Evolutionary conservation across 2,888 invertebrate species (phyloP).

Genomic region (Scotopteryx bipunctaria): DNA sequence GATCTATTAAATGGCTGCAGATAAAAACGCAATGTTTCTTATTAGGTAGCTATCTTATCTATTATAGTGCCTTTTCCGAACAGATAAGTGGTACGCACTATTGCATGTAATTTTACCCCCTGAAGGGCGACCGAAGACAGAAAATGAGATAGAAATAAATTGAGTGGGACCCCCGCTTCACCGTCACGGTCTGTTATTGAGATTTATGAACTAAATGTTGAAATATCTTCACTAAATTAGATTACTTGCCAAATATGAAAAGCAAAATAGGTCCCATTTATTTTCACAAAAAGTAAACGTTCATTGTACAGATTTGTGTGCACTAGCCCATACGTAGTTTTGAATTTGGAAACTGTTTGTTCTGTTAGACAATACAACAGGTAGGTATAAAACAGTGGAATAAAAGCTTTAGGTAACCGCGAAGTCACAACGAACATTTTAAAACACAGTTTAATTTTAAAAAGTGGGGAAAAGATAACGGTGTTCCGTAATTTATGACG

Average conservation of each 20-base stretch:
- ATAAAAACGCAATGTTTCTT: slow-evolving; percentile 8
- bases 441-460: slow-evolving; percentile 61
- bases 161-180: slow-evolving; percentile 52
- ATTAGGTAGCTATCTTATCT: slow-evolving; percentile 15
- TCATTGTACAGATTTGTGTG: neutral
- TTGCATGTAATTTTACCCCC: slow-evolving; percentile 64
- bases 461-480: slow-evolving; percentile 66
- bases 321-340: too few relatives aligned
- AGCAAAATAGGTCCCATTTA: slow-evolving; percentile 8
- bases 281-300: slow-evolving; percentile 11
- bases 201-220: slow-evolving; percentile 13
- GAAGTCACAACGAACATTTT: slow-evolving; percentile 44
- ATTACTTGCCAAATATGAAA: slow-evolving; percentile 30
- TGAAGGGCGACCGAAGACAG: slow-evolving; percentile 62
- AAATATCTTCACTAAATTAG: slow-evolving; percentile 27
- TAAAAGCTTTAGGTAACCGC: slow-evolving; percentile 38
- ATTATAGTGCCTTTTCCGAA: slow-evolving; percentile 43
- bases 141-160: slow-evolving; percentile 56
- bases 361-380: neutral
- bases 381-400: neutral
- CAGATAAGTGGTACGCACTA: slow-evolving; percentile 56
- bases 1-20: neutral
- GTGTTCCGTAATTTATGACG: slow-evolving; percentile 60
- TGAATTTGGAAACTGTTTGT: too few relatives aligned
- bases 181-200: slow-evolving; percentile 38